Percentiles rank a stretch among this genome's conserved stretches.
Conservation (phyloP, 2,113 vertebrate species). For the Oryzias javanicus region DNA sequence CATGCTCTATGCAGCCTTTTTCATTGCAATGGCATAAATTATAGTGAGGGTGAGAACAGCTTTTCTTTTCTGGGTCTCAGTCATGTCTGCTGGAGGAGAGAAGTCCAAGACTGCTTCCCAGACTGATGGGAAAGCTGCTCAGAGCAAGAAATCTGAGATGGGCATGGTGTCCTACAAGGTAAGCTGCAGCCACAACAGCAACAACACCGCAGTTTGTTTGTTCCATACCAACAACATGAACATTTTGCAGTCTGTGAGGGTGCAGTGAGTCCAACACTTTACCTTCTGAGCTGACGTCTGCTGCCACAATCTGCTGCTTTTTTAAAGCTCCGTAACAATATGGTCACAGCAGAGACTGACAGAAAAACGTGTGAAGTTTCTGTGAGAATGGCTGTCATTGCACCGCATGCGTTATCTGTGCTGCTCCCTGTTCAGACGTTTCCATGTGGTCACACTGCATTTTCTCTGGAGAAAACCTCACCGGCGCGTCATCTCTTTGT, state of each 20-base stretch:
- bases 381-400: too few relatives aligned
- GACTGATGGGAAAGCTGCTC: slow-evolving; percentile 71
- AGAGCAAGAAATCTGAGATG: slow-evolving; percentile 65
- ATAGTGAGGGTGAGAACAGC: background rate
- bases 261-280: slow-evolving; percentile 14
- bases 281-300: slow-evolving; percentile 17
- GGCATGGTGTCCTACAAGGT: slow-evolving; percentile 70
- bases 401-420: too few relatives aligned
- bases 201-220: background rate
- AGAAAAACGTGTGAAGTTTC: background rate
- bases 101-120: slow-evolving; percentile 73
- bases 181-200: background rate
- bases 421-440: too few relatives aligned
- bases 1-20: background rate
- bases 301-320: slow-evolving; percentile 7
- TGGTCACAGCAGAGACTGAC: slow-evolving; percentile 8
- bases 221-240: background rate
- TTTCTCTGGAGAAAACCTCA: slow-evolving; percentile 9
- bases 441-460: too few relatives aligned
- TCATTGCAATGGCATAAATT: background rate
- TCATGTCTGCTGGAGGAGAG: slow-evolving; percentile 76
- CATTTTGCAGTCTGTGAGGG: background rate
- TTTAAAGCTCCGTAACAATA: slow-evolving; percentile 32
- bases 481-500: background rate
- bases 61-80: slow-evolving; percentile 29